Conservation (phyloP, 2,113 vertebrate species). For the Cinclus mexicanus region DNA sequence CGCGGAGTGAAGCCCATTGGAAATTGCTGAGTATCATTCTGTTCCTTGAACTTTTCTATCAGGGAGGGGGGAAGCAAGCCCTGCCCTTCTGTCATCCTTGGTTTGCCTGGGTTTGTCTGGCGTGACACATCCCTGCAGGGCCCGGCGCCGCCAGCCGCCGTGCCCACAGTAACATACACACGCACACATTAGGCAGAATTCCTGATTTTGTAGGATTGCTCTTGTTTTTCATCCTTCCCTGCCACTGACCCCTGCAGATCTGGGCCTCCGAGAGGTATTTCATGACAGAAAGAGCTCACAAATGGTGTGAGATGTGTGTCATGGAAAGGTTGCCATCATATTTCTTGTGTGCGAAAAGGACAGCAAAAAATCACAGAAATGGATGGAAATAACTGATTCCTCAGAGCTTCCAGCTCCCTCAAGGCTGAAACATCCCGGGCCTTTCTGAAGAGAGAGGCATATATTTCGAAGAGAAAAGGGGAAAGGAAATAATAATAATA, state of each 20-base stretch:
- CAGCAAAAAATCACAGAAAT: neutral
- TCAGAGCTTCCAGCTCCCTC: constrained; percentile 11
- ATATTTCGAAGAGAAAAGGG: neutral
- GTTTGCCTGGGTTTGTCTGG: neutral
- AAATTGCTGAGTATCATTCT: constrained; percentile 16
- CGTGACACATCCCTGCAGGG: neutral
- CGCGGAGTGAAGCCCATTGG: neutral
- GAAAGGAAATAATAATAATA: neutral
- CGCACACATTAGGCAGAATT: neutral
- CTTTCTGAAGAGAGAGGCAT: constrained; percentile 22
- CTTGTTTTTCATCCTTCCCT: neutral
- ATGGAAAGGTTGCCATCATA: constrained; percentile 29
- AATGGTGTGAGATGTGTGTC: constrained; percentile 1
- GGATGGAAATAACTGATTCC: neutral
- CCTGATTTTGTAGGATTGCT: constrained; percentile 9
- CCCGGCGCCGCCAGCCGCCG: neutral
- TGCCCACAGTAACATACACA: neutral
- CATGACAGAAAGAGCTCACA: constrained; percentile 16
- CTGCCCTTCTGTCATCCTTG: neutral
- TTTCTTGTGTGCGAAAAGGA: neutral
- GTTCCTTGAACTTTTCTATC: neutral
- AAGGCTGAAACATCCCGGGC: constrained; percentile 35
- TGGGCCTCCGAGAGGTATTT: neutral
- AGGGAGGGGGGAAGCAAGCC: neutral
- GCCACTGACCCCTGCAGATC: neutral